Conservation (phyloP, 1,140 invertebrate genomes). For the Babylonia areolata region DNA sequence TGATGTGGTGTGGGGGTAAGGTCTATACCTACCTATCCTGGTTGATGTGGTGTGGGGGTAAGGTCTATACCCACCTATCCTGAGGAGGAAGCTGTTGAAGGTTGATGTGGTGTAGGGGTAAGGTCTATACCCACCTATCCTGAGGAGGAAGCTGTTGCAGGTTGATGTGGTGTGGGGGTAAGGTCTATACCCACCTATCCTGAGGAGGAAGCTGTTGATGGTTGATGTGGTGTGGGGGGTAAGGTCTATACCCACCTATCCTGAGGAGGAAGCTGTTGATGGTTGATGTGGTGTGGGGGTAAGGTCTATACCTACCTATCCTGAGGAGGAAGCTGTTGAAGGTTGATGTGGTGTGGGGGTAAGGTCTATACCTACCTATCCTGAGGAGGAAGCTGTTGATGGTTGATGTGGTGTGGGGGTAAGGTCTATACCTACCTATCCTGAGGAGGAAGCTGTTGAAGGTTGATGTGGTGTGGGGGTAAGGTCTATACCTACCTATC, state of each 20-base stretch:
- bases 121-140: conserved; percentile 87
- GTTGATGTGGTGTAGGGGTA: conserved; percentile 85
- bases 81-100: conserved; percentile 96
- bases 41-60: conserved; percentile 86
- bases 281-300: conserved; percentile 87
- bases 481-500: conserved; percentile 84
- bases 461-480: conserved; percentile 87
- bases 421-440: conserved; percentile 84
- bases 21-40: conserved; percentile 88
- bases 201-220: conserved; percentile 95
- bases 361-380: conserved; percentile 84
- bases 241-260: conserved; percentile 84
- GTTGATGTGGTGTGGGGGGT: conserved; percentile 85
- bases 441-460: conserved; percentile 97
- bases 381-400: conserved; percentile 96
- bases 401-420: conserved; percentile 87
- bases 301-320: conserved; percentile 84
- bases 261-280: conserved; percentile 96
- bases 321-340: conserved; percentile 97
- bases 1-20: conserved; percentile 83
- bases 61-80: conserved; percentile 87
- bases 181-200: conserved; percentile 87
- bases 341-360: conserved; percentile 87
- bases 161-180: conserved; percentile 86
- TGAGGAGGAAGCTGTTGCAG: conserved; percentile 95